These are phyloP conservation scores for Caenorhabditis sinica DNA, from an alignment of 2,888 invertebrate genomes.

Conservation along the genomic window DNA sequence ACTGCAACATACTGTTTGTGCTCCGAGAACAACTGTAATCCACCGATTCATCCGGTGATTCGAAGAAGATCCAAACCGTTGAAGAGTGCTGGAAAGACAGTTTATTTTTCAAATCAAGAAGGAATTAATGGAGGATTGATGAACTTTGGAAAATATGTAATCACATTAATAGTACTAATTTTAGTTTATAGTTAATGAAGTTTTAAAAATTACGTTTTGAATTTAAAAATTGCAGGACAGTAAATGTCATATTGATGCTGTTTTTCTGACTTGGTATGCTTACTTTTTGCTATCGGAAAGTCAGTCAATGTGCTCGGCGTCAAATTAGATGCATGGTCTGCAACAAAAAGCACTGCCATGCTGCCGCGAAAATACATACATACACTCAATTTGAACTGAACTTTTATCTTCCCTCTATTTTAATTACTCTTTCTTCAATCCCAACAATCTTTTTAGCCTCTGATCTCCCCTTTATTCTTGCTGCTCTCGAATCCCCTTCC, in stretches of 20 bases:
- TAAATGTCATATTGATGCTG: too few species aligned
- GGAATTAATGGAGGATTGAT: not conserved
- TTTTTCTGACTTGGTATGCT: too few species aligned
- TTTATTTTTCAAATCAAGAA: constrained; percentile 20
- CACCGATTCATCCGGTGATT: constrained; percentile 54
- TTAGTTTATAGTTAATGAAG: not conserved
- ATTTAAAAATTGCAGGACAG: too few species aligned
- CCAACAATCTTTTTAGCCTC: constrained; percentile 37
- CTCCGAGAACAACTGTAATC: constrained; percentile 58
- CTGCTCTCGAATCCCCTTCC: not conserved
- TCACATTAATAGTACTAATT: not conserved
- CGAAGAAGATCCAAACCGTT: constrained; percentile 26
- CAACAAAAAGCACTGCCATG: too few species aligned
- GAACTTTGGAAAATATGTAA: not conserved
- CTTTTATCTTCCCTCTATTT: not conserved
- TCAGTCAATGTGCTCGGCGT: too few species aligned
- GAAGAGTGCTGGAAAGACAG: constrained; percentile 32
- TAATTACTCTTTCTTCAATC: not conserved
- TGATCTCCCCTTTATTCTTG: constrained; percentile 17
- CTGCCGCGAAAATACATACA: not conserved
- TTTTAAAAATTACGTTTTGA: too few species aligned
- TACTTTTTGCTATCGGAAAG: too few species aligned
- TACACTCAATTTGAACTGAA: not conserved
- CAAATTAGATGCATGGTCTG: too few species aligned
- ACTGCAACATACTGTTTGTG: constrained; percentile 59